Evolutionary conservation across 2,113 vertebrate species (phyloP).

Genomic region (Fulmarus glacialis): DNA sequence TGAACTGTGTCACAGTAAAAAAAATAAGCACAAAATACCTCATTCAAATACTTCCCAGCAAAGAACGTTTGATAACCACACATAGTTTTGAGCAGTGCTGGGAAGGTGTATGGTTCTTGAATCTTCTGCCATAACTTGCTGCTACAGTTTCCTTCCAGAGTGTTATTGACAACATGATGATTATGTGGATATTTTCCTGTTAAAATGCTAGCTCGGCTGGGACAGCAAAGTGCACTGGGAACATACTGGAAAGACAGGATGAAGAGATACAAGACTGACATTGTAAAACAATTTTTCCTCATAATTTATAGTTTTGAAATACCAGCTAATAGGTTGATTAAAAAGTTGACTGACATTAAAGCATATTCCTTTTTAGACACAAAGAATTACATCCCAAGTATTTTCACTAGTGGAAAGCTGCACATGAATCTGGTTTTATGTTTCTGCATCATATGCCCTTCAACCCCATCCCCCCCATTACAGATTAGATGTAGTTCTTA

Average conservation of each 20-base stretch:
- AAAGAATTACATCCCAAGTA: neutral
- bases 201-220: constrained; percentile 95
- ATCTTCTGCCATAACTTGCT: constrained; percentile 95
- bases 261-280: neutral
- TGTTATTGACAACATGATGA: constrained; percentile 97
- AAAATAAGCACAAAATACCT: constrained; percentile 74
- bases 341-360: neutral
- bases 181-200: constrained; percentile 98
- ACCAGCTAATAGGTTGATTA: neutral
- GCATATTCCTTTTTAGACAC: neutral
- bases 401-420: neutral
- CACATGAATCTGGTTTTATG: neutral
- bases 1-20: rapidly evolving
- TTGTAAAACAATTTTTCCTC: neutral
- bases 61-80: constrained; percentile 95
- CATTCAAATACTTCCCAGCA: constrained; percentile 96
- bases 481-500: rapidly evolving
- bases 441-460: neutral
- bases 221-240: constrained; percentile 96
- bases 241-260: constrained; percentile 82
- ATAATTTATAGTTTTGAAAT: neutral
- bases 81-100: constrained; percentile 80
- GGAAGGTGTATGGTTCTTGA: constrained; percentile 88
- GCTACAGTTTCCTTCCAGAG: constrained; percentile 96
- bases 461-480: neutral